phyloP scores from a whole-genome alignment of 1,140 invertebrate genomes.

The Drosophila arawakana region DNA sequence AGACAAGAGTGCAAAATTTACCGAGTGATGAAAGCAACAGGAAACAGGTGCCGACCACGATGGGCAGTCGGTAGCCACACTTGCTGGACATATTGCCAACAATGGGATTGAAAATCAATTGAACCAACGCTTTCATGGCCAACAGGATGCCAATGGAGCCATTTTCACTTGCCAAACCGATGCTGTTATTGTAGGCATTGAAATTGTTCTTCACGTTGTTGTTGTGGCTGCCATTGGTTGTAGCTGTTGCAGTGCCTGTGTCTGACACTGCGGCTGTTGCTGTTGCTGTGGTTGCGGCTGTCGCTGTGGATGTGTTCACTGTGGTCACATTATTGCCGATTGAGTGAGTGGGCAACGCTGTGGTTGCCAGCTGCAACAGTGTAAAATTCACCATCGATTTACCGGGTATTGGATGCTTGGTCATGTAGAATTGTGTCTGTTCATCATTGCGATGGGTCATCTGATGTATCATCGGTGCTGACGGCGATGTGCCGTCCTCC shows the following conservation, averaged over 20 bases:
- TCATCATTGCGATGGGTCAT: slow-evolving; percentile 47
- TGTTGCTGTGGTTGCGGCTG: slow-evolving; percentile 20
- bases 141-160: slow-evolving; percentile 92
- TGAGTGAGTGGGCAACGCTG: slow-evolving; percentile 51
- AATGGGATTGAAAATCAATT: slow-evolving; percentile 93
- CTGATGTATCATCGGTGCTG: slow-evolving; percentile 29
- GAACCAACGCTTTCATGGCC: slow-evolving; percentile 94
- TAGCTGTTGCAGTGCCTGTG: background rate
- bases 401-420: slow-evolving; percentile 85
- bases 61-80: slow-evolving; percentile 91
- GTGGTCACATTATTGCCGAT: slow-evolving; percentile 62
- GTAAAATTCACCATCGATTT: slow-evolving; percentile 85
- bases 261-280: slow-evolving; percentile 20
- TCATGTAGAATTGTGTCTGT: slow-evolving; percentile 59
- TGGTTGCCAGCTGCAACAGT: slow-evolving; percentile 56
- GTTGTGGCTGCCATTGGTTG: slow-evolving; percentile 23
- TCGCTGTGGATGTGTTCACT: slow-evolving; percentile 32
- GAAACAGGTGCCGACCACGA: slow-evolving; percentile 92
- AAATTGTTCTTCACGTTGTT: slow-evolving; percentile 6
- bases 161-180: slow-evolving; percentile 86
- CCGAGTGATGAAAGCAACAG: slow-evolving; percentile 92
- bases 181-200: slow-evolving; percentile 17
- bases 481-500: slow-evolving; percentile 14
- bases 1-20: slow-evolving; percentile 85
- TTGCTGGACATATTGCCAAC: slow-evolving; percentile 89